Conservation (phyloP, 2,888 invertebrate species). For the Uropetala carovei region DNA sequence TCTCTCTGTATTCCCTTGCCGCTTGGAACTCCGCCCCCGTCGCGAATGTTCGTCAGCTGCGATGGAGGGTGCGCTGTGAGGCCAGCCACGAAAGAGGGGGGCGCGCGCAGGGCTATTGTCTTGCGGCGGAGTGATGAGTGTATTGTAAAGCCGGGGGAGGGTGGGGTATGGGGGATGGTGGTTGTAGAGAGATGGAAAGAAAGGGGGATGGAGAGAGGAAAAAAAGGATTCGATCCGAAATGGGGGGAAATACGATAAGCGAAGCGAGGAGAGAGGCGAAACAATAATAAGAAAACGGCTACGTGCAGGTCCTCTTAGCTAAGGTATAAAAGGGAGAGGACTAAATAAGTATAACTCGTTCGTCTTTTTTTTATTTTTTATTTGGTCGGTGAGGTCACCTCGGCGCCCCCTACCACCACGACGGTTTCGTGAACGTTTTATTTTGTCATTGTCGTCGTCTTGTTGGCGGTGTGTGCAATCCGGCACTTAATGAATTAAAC, state of each 20-base stretch:
- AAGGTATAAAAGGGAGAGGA: neutral
- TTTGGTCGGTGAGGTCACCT: neutral
- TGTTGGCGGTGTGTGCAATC: neutral
- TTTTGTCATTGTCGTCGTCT: too few species aligned
- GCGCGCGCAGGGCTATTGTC: slow-evolving; percentile 46
- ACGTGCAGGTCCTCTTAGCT: neutral
- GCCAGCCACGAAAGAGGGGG: neutral
- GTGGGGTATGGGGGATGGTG: too few species aligned
- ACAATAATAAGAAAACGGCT: neutral
- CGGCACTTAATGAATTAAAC: slow-evolving; percentile 26
- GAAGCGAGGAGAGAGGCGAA: neutral
- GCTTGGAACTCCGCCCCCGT: slow-evolving; percentile 44
- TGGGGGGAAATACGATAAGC: slow-evolving; percentile 39
- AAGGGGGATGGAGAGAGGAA: neutral
- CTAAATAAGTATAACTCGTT: neutral
- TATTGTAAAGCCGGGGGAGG: slow-evolving; percentile 1
- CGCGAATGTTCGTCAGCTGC: slow-evolving; percentile 50
- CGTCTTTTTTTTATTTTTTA: neutral
- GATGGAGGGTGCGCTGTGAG: slow-evolving; percentile 1
- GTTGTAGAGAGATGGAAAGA: neutral
- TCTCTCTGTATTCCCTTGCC: neutral
- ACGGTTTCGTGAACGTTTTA: too few species aligned
- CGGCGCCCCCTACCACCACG: neutral
- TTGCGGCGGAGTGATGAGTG: slow-evolving; percentile 56
- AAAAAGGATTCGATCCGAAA: slow-evolving; percentile 2